Conservation (phyloP, 1,140 invertebrate species). For the Drosophila murphyi region DNA sequence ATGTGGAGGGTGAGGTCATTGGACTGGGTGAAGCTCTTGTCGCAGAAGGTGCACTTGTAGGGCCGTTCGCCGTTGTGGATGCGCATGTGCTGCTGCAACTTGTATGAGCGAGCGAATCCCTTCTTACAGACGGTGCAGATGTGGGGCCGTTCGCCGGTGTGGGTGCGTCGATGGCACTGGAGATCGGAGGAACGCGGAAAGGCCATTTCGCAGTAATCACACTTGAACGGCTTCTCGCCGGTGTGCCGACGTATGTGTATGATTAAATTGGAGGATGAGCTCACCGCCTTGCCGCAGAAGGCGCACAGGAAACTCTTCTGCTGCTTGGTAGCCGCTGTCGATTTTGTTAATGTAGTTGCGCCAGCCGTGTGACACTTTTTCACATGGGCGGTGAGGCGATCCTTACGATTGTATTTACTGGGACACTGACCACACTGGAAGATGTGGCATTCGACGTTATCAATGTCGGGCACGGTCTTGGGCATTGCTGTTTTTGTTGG, state of each 20-base stretch:
- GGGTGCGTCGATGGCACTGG: constrained; percentile 85
- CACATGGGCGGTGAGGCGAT: constrained; percentile 74
- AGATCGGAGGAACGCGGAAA: constrained; percentile 81
- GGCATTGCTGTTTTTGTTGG: not conserved
- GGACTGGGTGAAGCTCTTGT: constrained; percentile 87
- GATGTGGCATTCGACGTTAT: constrained; percentile 67
- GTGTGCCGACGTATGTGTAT: constrained; percentile 87
- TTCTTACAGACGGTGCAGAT: constrained; percentile 86
- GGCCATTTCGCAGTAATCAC: constrained; percentile 78
- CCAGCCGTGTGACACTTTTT: constrained; percentile 64
- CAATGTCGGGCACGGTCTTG: constrained; percentile 40
- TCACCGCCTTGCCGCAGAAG: constrained; percentile 86
- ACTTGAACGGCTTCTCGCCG: constrained; percentile 83
- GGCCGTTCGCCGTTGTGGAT: constrained; percentile 87
- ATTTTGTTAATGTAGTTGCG: not conserved
- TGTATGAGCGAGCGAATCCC: constrained; percentile 86
- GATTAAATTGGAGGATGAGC: constrained; percentile 86
- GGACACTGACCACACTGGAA: constrained; percentile 86
- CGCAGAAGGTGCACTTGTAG: constrained; percentile 87
- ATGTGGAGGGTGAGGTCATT: constrained; percentile 87
- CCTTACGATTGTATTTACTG: constrained; percentile 86
- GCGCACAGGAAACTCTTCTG: constrained; percentile 85
- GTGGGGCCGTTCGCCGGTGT: constrained; percentile 87
- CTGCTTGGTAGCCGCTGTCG: constrained; percentile 37
- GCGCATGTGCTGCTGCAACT: constrained; percentile 87